A percentile compares a stretch with the other conserved stretches of the same genome.
These are phyloP conservation scores for Bombus sibiricus DNA, from an alignment of 1,140 invertebrate species.

Conservation along the genomic window DNA sequence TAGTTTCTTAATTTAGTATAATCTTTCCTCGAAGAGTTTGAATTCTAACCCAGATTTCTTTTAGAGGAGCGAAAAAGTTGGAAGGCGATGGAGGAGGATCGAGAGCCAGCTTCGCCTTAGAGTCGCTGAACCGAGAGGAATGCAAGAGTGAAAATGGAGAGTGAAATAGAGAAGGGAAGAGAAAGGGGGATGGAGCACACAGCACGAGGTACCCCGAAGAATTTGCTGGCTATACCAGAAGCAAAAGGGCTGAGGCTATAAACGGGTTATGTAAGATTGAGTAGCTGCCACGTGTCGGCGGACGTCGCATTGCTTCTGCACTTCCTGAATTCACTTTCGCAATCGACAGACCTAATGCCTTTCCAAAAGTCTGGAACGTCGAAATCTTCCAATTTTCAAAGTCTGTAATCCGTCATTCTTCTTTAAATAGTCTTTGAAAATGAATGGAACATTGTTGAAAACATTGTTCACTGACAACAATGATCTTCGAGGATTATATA, in stretches of 20 bases:
- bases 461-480: background rate
- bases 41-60: slow-evolving; percentile 15
- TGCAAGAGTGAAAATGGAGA: slow-evolving; percentile 28
- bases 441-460: background rate
- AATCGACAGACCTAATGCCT: background rate
- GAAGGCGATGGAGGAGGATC: background rate
- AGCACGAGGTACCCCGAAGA: slow-evolving; percentile 13
- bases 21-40: background rate
- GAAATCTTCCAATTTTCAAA: background rate
- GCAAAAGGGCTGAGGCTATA: slow-evolving; percentile 23
- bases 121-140: slow-evolving; percentile 58
- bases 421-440: background rate
- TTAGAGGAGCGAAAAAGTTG: background rate
- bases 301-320: slow-evolving; percentile 11
- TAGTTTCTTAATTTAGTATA: background rate
- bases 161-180: background rate
- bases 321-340: slow-evolving; percentile 3
- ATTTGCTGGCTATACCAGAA: slow-evolving; percentile 13
- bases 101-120: slow-evolving; percentile 32
- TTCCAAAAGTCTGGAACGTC: background rate
- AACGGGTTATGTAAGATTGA: slow-evolving; percentile 42
- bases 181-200: background rate
- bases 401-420: too few relatives aligned
- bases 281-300: slow-evolving; percentile 29
- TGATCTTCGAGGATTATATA: too few relatives aligned